Conservation (phyloP, 2,888 invertebrate species). For the Panzeria rudis region DNA sequence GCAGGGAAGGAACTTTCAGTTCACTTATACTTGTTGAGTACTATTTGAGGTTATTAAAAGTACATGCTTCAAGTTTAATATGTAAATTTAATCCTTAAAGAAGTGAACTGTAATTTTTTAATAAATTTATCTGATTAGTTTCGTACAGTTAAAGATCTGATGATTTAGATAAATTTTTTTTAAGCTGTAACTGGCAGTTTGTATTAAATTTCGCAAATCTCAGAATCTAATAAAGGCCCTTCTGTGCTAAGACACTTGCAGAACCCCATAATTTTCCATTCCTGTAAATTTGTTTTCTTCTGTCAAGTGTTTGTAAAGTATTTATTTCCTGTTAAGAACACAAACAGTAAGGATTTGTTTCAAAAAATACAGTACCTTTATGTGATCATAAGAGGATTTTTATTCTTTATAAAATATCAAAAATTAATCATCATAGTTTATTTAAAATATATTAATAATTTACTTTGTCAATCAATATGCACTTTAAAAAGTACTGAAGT, state of each 20-base stretch:
- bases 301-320: background rate
- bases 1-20: background rate
- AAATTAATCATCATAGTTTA: slow-evolving; percentile 18
- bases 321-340: slow-evolving; percentile 7
- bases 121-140: too few species aligned
- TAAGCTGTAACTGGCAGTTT: too few species aligned
- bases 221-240: background rate
- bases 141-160: background rate
- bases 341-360: slow-evolving; percentile 33
- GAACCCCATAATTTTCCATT: background rate
- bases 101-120: background rate
- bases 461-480: slow-evolving; percentile 4
- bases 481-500: background rate
- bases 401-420: slow-evolving; percentile 12
- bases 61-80: too few species aligned
- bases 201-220: background rate
- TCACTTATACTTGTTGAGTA: background rate
- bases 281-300: background rate
- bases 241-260: background rate
- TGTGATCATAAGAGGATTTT: slow-evolving; percentile 31
- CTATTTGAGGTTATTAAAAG: background rate
- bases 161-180: background rate
- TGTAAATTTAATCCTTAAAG: background rate
- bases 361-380: background rate
- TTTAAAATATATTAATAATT: slow-evolving; percentile 20